Base-by-base conservation (phyloP, 2,888 invertebrate species). In the Melieria picta region DNA sequence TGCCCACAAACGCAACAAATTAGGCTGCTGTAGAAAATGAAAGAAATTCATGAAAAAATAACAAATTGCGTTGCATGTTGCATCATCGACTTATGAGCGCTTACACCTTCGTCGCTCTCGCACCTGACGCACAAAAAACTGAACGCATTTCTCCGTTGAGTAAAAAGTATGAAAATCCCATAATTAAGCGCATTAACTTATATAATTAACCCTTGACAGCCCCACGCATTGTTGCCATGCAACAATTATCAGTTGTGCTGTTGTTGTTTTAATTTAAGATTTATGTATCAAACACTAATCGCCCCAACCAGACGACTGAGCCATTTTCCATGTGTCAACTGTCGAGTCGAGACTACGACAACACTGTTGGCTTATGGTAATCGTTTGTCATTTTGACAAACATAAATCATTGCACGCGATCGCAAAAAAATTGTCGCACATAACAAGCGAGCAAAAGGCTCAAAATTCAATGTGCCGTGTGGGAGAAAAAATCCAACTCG, bases 351-450 rank as follows among this genome's bases (percentile, higher is more conserved):
- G n/a, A 45, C 30, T 67, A 43, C 52, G 45, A 67, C 67, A 67
- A 67, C 67, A 67, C 52, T 67, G 52, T 67, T 67, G 67, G 60
- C 60, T 67, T 67, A 67, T 61, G 67, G 50, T 67, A 60, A 67
- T 67, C 50, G 52, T 52, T 67, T 45, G 50, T 67, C 61, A 67
- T 61, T 52, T 67, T 61, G 60, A 67, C 67, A 52, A 45, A 60
- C 60, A 67, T 67, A 67, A 67, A 67, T 67, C 67, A 67, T 60
- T 43, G 7, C 50, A 43, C 47, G 43, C 46, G 46, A 43, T 48
- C 4, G 42, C 42, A 42, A 3, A 7, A n/a, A 42, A 3, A 50
- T 11, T 57, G 57, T 57, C n/a, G 30, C 30, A 30, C 30, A 30
- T 30, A 30, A 30, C 30, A 30, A 30, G 30, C 30, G 30, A 30